phyloP scores from a whole-genome alignment of 2,888 invertebrate species.

The Eupithecia subfuscata region DNA sequence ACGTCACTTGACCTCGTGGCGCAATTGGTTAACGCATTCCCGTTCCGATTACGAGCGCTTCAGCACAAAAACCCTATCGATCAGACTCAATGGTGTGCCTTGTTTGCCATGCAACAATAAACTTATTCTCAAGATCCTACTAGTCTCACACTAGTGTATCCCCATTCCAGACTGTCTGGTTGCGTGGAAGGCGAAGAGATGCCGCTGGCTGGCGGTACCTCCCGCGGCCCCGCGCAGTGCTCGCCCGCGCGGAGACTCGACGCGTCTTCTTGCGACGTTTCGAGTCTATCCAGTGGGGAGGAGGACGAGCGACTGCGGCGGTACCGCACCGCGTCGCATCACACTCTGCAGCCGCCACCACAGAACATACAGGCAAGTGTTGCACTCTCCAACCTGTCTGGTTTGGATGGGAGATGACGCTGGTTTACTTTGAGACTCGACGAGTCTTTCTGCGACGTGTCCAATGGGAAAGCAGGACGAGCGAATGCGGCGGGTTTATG shows the following conservation, averaged over 20 bases:
- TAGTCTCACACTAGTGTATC: not conserved
- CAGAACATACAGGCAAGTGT: conserved; percentile 51
- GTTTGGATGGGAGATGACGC: too few relatives aligned
- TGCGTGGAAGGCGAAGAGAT: conserved; percentile 78
- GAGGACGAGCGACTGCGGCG: conserved; percentile 80
- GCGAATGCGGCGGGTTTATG: not conserved
- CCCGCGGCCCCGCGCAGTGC: conserved; percentile 78
- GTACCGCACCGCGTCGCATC: conserved; percentile 68
- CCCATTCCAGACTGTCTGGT: conserved; percentile 72
- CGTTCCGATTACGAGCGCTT: too few relatives aligned
- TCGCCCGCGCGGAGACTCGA: conserved; percentile 79
- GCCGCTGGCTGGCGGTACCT: conserved; percentile 70
- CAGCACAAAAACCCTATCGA: not conserved
- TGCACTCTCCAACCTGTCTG: not conserved
- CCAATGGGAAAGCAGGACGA: conserved; percentile 35
- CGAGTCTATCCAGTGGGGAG: conserved; percentile 80
- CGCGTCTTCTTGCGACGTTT: conserved; percentile 79
- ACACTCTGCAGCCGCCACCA: conserved; percentile 49
- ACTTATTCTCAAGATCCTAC: not conserved
- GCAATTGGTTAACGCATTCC: too few relatives aligned
- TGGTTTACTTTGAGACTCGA: conserved; percentile 63
- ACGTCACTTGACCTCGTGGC: too few relatives aligned
- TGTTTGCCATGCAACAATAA: not conserved
- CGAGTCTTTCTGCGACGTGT: conserved; percentile 79
- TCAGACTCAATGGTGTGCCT: not conserved